These are phyloP conservation scores for Cryptocheilus praepositus DNA, from an alignment of 2,888 invertebrate species.

Conservation along the genomic window DNA sequence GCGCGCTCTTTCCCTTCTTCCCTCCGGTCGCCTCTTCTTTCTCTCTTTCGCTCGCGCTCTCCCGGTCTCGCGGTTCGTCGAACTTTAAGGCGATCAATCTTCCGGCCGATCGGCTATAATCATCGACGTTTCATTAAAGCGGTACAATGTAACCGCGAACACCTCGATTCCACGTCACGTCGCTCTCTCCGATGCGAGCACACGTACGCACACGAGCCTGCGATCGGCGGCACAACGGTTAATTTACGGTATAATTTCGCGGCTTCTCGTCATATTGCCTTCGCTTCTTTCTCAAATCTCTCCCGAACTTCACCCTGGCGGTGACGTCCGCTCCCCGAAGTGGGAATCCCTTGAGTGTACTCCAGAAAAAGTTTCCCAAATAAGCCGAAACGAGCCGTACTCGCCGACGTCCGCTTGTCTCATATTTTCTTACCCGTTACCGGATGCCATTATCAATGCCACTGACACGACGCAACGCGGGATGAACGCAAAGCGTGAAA, in stretches of 20 bases:
- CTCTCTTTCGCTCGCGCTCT: constrained; percentile 11
- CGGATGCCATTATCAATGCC: constrained; percentile 41
- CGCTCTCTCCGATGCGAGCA: constrained; percentile 15
- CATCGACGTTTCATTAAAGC: constrained; percentile 52
- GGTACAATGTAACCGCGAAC: constrained; percentile 33
- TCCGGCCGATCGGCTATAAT: constrained; percentile 32
- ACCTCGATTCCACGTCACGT: constrained; percentile 28
- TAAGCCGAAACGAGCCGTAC: background rate
- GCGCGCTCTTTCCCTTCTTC: background rate
- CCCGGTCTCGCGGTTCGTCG: constrained; percentile 30
- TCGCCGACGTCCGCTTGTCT: constrained; percentile 31
- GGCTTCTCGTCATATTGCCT: background rate
- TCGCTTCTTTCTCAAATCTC: too few relatives aligned
- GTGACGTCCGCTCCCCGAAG: too few relatives aligned
- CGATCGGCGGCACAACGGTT: constrained; percentile 6
- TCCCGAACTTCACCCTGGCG: too few relatives aligned
- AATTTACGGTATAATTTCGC: constrained; percentile 9
- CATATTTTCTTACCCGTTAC: constrained; percentile 49
- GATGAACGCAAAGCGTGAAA: constrained; percentile 21
- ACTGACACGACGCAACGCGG: too few relatives aligned
- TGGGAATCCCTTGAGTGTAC: background rate
- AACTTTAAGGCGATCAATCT: constrained; percentile 49
- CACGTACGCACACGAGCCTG: constrained; percentile 7
- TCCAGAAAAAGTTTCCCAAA: background rate
- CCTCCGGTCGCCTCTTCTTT: background rate